phyloP scores from a whole-genome alignment of 1,140 invertebrate species.

The Drosophila orosa region DNA sequence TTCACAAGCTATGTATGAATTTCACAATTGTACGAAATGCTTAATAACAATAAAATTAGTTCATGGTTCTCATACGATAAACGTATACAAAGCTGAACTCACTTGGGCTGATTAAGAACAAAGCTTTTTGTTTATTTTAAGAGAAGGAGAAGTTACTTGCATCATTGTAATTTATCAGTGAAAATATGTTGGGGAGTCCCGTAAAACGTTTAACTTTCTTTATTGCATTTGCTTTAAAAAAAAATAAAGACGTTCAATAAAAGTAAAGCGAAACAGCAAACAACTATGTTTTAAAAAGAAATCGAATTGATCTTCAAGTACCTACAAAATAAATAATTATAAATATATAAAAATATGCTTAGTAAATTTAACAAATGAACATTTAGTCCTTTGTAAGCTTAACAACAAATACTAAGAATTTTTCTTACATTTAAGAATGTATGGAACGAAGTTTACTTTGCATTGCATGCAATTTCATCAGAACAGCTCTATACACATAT shows the following conservation, averaged over 20 bases:
- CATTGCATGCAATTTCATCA: too few species aligned
- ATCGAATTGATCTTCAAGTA: too few species aligned
- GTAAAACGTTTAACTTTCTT: neutral
- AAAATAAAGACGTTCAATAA: neutral
- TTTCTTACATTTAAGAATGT: too few species aligned
- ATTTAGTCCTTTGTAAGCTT: too few species aligned
- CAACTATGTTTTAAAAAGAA: too few species aligned
- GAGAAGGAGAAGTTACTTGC: neutral
- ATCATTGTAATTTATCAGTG: neutral
- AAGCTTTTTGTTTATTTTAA: slow-evolving; percentile 2
- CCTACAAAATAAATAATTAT: too few species aligned
- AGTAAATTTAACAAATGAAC: too few species aligned
- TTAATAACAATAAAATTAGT: slow-evolving; percentile 2
- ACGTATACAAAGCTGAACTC: neutral
- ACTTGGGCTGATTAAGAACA: neutral
- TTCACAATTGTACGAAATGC: slow-evolving; percentile 14
- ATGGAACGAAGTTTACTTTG: too few species aligned
- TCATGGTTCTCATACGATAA: neutral
- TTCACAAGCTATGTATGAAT: slow-evolving; percentile 1
- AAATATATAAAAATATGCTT: too few species aligned
- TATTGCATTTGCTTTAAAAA: neutral
- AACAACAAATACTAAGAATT: too few species aligned
- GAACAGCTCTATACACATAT: too few species aligned
- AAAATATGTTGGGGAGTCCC: neutral
- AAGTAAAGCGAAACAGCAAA: too few species aligned